A percentile compares a stretch with the other conserved stretches of the same genome.
Conservation (phyloP, 2,113 vertebrate species). For the Entelurus aequoreus region DNA sequence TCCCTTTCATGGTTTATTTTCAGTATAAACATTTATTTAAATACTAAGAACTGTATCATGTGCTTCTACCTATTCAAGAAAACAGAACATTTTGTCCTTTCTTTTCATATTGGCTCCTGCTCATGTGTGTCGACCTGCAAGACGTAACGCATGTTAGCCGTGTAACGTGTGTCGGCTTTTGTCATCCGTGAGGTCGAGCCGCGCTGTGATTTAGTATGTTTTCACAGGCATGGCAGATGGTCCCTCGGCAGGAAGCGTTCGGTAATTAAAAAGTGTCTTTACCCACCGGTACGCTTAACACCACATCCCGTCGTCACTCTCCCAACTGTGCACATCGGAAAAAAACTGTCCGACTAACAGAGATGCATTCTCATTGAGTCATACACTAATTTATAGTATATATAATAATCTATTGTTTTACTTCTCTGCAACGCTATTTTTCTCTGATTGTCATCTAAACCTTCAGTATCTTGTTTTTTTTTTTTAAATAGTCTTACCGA, state of each 20-base stretch:
- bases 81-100: neutral
- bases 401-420: neutral
- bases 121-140: neutral
- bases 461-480: neutral
- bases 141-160: conserved; percentile 11
- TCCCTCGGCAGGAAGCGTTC: conserved; percentile 51
- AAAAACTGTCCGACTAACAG: conserved; percentile 22
- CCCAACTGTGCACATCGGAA: conserved; percentile 42
- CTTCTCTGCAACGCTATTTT: neutral
- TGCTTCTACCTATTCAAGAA: conserved; percentile 7
- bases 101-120: neutral
- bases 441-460: neutral
- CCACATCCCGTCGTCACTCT: conserved; percentile 43
- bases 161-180: conserved; percentile 5
- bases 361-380: conserved; percentile 46
- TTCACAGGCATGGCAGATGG: conserved; percentile 54
- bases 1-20: conserved; percentile 24
- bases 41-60: conserved; percentile 15
- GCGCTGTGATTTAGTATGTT: conserved; percentile 29
- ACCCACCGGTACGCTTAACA: conserved; percentile 45
- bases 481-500: neutral
- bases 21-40: conserved; percentile 29
- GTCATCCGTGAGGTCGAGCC: conserved; percentile 15
- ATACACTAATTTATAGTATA: conserved; percentile 39
- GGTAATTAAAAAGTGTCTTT: conserved; percentile 63